Base-by-base conservation (phyloP, 2,888 invertebrate species). In the Sinhomidia bicolor region DNA sequence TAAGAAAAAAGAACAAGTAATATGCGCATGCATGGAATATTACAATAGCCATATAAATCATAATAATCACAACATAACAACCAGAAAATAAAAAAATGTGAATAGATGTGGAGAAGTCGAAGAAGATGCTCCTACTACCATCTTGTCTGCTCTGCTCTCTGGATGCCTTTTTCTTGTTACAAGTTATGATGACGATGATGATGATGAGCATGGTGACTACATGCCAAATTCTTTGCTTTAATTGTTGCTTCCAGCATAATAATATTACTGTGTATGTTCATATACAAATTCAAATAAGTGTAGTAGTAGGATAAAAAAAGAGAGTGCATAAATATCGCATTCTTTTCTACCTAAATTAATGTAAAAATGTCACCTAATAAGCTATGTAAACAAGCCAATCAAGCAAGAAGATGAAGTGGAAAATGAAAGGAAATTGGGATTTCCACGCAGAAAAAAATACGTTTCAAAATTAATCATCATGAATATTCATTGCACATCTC, bases 401-500 rank as follows among this genome's bases (percentile, higher is more conserved):
- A 76, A 29, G 6, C 14, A 74, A 60, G 60, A 60, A 62, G 36
- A 32, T 7, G 0, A 60, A 47, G 12, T 6, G 9, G 36, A 47
- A 74, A 74, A 74, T 44, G 71, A 74, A 74, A 74, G 71, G 76
- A 54, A 76, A 51, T 32, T 51, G 76, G 76, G 76, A 76, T 51
- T 76, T 76, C 76, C 76, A 54, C 26, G 12, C 26, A 36, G 23
- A 60, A 23, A 41, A 47, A 71, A 47, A 47, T n/a, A 65, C 14
- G n/a, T 51, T 76, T 51, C 76, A 76, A 54, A 76, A 51, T 76
- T 76, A 76, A 17, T 76, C 23, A 76, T 89, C 85, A 89, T 89
- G 89, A 89, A 89, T 89, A 89, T 89, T 89, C 87, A 89, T 87
- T 76, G 80, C 87, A 65, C 82, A 78, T 68, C 32, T 32, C 9